A percentile compares a stretch with the other conserved stretches of the same genome.
Evolutionary conservation across 2,113 vertebrate genomes (phyloP).

Genomic region (Herpetotheres cachinnans): DNA sequence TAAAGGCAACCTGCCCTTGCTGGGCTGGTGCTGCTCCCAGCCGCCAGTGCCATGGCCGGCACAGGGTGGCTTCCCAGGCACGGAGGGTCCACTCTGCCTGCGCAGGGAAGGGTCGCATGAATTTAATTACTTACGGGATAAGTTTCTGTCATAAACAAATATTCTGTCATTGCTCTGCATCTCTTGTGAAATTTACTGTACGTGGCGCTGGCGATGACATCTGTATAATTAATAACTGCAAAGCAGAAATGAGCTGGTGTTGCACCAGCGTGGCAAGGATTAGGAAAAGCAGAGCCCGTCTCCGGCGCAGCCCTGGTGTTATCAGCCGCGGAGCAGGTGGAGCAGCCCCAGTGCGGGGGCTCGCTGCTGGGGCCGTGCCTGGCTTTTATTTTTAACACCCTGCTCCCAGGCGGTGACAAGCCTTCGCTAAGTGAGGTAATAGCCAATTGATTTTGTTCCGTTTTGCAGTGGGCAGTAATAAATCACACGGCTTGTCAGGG

Average conservation of each 20-base stretch:
- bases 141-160: background rate
- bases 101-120: background rate
- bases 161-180: background rate
- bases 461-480: conserved; percentile 93
- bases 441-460: conserved; percentile 97
- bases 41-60: rapidly evolving
- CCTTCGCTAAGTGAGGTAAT: conserved; percentile 93
- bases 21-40: rapidly evolving
- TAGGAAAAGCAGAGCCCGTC: background rate
- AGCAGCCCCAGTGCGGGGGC: background rate
- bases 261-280: rapidly evolving
- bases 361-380: conserved; percentile 45
- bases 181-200: background rate
- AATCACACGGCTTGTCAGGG: conserved; percentile 94
- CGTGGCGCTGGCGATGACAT: background rate
- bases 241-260: background rate
- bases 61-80: rapidly evolving
- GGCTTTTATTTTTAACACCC: conserved; percentile 90
- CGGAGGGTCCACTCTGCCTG: rapidly evolving
- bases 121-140: background rate
- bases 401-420: conserved; percentile 90
- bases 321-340: conserved; percentile 30
- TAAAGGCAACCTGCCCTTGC: background rate
- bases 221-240: background rate
- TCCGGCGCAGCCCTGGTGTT: background rate